Evolutionary conservation across 2,797 vertebrate species (phyloP).

Genomic region (Enteromius paludinosus): DNA sequence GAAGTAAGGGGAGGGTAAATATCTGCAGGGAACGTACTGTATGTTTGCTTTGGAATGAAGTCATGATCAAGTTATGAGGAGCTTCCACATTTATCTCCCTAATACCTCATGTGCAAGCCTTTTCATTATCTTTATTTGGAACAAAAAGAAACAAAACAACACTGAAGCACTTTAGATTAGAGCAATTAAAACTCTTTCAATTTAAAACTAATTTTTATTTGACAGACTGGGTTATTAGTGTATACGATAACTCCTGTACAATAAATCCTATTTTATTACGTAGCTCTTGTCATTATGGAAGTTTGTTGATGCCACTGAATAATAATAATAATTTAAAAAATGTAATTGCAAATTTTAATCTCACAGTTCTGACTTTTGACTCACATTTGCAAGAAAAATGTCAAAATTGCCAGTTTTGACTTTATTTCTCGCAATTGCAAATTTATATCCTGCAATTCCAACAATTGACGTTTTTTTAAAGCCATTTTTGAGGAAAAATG

Average conservation of each 20-base stretch:
- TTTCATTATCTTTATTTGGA: background rate
- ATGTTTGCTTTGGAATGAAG: slow-evolving; percentile 13
- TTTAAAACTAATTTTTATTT: background rate
- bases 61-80: background rate
- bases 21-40: slow-evolving; percentile 12
- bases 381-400: background rate
- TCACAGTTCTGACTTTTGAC: background rate
- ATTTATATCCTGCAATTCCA: background rate
- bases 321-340: background rate
- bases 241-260: background rate
- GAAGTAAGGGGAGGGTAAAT: slow-evolving; percentile 15
- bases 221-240: background rate
- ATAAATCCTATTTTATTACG: background rate
- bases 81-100: background rate
- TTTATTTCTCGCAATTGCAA: background rate
- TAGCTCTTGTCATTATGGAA: background rate
- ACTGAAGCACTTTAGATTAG: background rate
- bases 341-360: background rate
- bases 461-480: too few species aligned
- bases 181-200: background rate
- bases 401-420: background rate
- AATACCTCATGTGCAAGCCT: background rate
- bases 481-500: too few species aligned
- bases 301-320: background rate
- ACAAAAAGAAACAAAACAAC: background rate